A percentile compares a stretch with the other conserved stretches of the same genome.
These are phyloP conservation scores for Neomicropteryx cornuta DNA, from an alignment of 1,140 invertebrate species.

Conservation along the genomic window DNA sequence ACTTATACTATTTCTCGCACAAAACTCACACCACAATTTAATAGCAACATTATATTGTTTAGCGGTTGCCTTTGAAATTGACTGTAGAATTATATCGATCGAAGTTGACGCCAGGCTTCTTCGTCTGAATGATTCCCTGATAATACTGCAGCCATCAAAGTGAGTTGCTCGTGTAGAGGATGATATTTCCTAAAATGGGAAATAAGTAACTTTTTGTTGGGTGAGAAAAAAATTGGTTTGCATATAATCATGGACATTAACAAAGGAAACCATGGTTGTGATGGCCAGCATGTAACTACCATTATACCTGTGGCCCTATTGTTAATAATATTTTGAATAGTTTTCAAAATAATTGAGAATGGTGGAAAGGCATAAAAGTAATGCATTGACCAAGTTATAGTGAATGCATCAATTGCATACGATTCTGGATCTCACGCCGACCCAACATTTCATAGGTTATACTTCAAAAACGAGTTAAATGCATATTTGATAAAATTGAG, in stretches of 20 bases:
- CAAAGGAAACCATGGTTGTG: constrained; percentile 20
- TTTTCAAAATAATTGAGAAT: constrained; percentile 13
- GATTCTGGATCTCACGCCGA: constrained; percentile 14
- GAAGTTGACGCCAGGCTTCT: constrained; percentile 7
- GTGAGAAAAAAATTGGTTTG: constrained; percentile 12
- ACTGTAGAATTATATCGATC: constrained; percentile 16
- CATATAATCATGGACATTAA: constrained; percentile 10
- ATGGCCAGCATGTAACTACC: constrained; percentile 12
- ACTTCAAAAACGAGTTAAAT: no score
- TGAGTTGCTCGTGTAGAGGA: constrained; percentile 11
- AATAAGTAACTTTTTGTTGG: constrained; percentile 9
- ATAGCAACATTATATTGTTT: constrained; percentile 19
- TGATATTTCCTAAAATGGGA: constrained; percentile 10
- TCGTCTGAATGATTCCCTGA: constrained; percentile 13
- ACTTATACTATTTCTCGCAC: constrained; percentile 12
- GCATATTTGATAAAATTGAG: no score
- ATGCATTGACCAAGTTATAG: constrained; percentile 10
- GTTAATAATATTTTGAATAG: constrained; percentile 13
- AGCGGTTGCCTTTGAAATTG: constrained; percentile 16
- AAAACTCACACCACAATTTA: constrained; percentile 22
- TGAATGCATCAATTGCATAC: constrained; percentile 15
- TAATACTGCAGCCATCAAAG: constrained; percentile 16
- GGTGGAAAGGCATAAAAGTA: constrained; percentile 20
- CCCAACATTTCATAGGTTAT: no score
- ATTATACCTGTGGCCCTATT: constrained; percentile 15